A percentile compares a stretch with the other conserved stretches of the same genome.
Evolutionary conservation across 2,888 invertebrate species (phyloP).

Genomic region (Aricia artaxerxes): DNA sequence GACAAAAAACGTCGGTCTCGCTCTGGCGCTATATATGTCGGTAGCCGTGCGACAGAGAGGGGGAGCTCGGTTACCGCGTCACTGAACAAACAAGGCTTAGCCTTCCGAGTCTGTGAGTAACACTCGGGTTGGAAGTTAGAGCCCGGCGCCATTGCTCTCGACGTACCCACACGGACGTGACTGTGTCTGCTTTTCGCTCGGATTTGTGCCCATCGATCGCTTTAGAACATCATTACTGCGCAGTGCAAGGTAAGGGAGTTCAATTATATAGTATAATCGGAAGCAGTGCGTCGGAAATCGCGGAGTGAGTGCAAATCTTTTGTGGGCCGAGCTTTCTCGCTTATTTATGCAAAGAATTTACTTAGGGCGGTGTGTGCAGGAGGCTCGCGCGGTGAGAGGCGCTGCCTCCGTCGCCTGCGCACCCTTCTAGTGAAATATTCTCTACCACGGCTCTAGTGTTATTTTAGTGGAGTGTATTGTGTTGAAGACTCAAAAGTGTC

Average conservation of each 20-base stretch:
- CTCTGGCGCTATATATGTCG: constrained; percentile 41
- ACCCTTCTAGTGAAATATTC: constrained; percentile 58
- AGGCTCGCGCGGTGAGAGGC: constrained; percentile 68
- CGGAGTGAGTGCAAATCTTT: constrained; percentile 62
- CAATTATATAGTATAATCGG: constrained; percentile 63
- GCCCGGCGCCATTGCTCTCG: constrained; percentile 74
- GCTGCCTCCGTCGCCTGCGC: constrained; percentile 73
- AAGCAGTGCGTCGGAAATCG: constrained; percentile 62
- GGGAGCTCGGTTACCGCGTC: constrained; percentile 58
- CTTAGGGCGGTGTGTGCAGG: constrained; percentile 74
- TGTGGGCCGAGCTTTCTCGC: constrained; percentile 69
- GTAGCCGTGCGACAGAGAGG: constrained; percentile 50
- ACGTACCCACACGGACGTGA: constrained; percentile 76
- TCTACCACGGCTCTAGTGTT: constrained; percentile 43
- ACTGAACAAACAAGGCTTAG: constrained; percentile 75
- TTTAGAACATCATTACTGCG: constrained; percentile 75
- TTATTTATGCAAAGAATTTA: constrained; percentile 79
- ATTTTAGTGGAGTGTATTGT: constrained; percentile 63
- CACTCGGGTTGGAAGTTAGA: constrained; percentile 63
- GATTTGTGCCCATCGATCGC: constrained; percentile 71
- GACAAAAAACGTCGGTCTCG: constrained; percentile 51
- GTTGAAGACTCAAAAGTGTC: constrained; percentile 47
- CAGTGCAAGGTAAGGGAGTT: constrained; percentile 76
- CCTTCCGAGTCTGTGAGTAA: constrained; percentile 71
- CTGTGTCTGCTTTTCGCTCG: constrained; percentile 72